Evolutionary conservation across 2,113 vertebrate genomes (phyloP), one percentile per base, ranked within the genome.

Genomic region (Natator depressus): DNA sequence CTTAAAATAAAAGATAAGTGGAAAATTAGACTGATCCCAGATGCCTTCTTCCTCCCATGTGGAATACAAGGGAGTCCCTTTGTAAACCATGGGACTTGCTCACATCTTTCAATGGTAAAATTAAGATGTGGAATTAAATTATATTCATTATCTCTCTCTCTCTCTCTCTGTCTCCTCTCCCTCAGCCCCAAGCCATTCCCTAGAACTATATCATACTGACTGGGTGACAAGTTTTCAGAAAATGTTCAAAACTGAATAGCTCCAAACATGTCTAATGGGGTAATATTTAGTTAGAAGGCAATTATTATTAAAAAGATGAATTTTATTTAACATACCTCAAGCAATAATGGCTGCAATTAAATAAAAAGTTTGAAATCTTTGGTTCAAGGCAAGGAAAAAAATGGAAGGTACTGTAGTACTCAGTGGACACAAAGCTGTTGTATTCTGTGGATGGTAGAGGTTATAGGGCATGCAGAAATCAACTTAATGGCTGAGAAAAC

Each of bases 391-490:
- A 72, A 93, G 88, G 79, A 93, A 96, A 88, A 10, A 92, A 91
- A n/a, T 79, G 27, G 46, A 96, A 95, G n/a, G 69, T 62, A 89
- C 31, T 72, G 79, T 78, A 12, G 6, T 78, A 93, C 95, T 93
- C 87, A 84, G 59, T 72, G 85, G 69, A 47, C 65, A 93, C 79
- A 81, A 3, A 88, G 80, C 62, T 90, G n/a, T 53, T 84, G 57
- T 75, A 75, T 92, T 96, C 88, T 42, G 62, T 83, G 79, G n/a
- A 8, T 94, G n/a, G 11, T 96, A 87, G 35, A 57, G 88, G 82
- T 90, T 89, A 94, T 62, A 91, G 76, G 42, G 88, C 47, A 72
- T 47, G 42, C 5, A 72, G 89, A 95, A 96, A 96, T 93, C 86
- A 95, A 3, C 1, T 1, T 53, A 85, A 95, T 19, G 85, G 87